phyloP scores from a whole-genome alignment of 2,888 invertebrate species.

The Brachyopa scutellaris region DNA sequence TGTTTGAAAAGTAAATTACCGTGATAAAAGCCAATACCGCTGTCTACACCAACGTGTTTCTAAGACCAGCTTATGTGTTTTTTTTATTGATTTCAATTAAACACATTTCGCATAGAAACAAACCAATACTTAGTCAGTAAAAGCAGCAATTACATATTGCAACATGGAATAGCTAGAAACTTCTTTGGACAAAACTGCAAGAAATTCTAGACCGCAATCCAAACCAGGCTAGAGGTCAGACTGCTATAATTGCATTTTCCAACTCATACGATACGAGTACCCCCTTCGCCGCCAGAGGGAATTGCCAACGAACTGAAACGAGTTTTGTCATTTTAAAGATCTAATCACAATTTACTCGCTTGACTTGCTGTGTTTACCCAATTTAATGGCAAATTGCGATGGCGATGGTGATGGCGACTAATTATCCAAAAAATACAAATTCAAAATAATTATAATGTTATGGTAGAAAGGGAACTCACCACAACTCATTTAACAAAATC shows the following conservation, averaged over 20 bases:
- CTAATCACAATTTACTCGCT: constrained; percentile 39
- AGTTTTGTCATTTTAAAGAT: constrained; percentile 39
- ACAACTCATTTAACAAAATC: constrained; percentile 27
- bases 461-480: neutral
- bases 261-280: no score
- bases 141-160: constrained; percentile 1
- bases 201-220: constrained; percentile 13
- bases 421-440: constrained; percentile 8
- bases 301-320: no score
- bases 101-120: neutral
- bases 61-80: neutral
- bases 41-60: neutral
- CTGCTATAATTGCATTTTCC: constrained; percentile 21
- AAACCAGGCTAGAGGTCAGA: constrained; percentile 7
- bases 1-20: neutral
- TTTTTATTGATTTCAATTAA: neutral
- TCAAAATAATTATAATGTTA: constrained; percentile 17
- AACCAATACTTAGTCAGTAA: neutral
- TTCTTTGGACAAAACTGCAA: constrained; percentile 33
- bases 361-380: constrained; percentile 3
- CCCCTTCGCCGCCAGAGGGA: no score
- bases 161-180: neutral
- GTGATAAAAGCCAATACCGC: neutral
- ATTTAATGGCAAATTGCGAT: no score
- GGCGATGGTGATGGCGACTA: constrained; percentile 30